phyloP scores from a whole-genome alignment of 2,113 vertebrate species.

The Lonchura striata region DNA sequence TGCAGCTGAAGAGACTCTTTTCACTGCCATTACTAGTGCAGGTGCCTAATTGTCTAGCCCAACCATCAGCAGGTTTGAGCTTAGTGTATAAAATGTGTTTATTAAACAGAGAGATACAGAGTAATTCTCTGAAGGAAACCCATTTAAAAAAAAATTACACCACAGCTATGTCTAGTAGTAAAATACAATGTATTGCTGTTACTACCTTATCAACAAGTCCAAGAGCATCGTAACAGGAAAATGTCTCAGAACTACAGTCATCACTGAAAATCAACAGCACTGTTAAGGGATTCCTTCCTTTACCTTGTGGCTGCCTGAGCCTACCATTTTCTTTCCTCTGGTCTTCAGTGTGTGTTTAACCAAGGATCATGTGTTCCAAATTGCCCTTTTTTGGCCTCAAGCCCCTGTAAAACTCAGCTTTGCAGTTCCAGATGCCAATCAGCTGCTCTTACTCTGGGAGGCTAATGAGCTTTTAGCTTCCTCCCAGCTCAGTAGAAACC shows the following conservation, averaged over 20 bases:
- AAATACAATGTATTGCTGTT: background rate
- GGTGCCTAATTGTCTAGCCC: background rate
- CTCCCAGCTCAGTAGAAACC: background rate
- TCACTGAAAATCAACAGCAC: background rate
- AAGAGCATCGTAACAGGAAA: background rate
- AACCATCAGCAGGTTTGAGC: background rate
- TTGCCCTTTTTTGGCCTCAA: background rate
- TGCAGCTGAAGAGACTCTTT: background rate
- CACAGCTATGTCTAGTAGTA: background rate
- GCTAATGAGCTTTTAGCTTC: slow-evolving; percentile 24
- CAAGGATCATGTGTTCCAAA: slow-evolving; percentile 3
- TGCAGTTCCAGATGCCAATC: slow-evolving; percentile 38
- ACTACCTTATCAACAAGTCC: background rate
- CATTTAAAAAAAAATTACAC: background rate
- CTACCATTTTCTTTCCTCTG: background rate
- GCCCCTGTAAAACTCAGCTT: background rate
- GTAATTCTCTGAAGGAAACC: background rate
- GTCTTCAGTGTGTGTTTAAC: slow-evolving; percentile 17
- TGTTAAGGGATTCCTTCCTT: background rate
- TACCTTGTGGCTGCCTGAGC: background rate
- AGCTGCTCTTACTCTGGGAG: slow-evolving; percentile 5
- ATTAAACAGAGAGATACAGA: background rate
- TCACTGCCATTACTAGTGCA: background rate
- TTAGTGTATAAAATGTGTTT: background rate
- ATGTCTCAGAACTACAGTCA: background rate